Evolutionary conservation across 2,888 invertebrate genomes (phyloP), one percentile per base, ranked within the genome.

Genomic region (Aleiodes testaceus): DNA sequence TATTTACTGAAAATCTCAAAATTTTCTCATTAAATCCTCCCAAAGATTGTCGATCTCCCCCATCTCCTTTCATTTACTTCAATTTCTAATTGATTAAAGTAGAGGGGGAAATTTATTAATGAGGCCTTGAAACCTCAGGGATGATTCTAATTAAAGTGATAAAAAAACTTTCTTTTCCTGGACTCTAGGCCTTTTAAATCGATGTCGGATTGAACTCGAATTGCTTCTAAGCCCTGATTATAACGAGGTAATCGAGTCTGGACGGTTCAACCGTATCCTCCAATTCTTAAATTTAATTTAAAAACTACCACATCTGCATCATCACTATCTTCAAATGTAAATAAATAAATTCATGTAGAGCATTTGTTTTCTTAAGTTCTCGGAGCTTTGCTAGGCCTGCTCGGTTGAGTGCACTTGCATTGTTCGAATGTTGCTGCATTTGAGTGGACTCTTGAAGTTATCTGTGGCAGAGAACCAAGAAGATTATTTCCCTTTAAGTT

Each of bases 401-500:
- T 82, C 47, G 81, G 77, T 66, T 84, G 83, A 72, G 80, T 86
- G 74, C 87, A 87, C 73, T 85, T 87, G 78, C 87, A 87, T 47
- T 86, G 87, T 67, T 86, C 87, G 36, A 79, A 81, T 16, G 80
- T 76, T 6, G 79, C 82, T 0, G 87, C 85, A 72, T 87, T 87
- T 11, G 84, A 84, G 71, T 87, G 84, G 7, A 87, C 87, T 66
- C 86, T 80, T 30, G 87, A 87, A 2, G 87, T 87, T 74, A 87
- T 87, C 71, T 87, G 87, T 45, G 87, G 87, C 68, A 87, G 73
- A 44, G 84, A 85, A 26, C 86, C 84, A 45, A 87, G 74, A 66
- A 87, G 80, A 81, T 85, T 87, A 59, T 85, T 82, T 6, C 87
- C 85, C 0, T 84, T 83, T 42, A 87, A 74, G 66, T 81, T 85